phyloP scores from a whole-genome alignment of 1,140 invertebrate species.

The Pentalonia nigronervosa region DNA sequence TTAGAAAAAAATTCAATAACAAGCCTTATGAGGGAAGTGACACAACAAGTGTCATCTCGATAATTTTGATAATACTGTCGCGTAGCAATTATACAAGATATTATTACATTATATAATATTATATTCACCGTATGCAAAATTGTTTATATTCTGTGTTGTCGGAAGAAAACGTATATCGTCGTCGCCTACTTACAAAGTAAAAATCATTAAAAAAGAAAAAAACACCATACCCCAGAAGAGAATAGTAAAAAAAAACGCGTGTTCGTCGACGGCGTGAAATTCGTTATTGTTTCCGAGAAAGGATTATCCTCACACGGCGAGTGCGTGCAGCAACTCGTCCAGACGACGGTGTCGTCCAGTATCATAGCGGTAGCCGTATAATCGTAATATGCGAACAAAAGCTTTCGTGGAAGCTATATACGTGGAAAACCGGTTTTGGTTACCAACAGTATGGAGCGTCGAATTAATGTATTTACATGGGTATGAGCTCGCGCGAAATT shows the following conservation, averaged over 20 bases:
- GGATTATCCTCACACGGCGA: neutral
- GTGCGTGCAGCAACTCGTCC: constrained; percentile 4
- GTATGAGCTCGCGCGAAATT: neutral
- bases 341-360: neutral
- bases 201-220: neutral
- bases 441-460: neutral
- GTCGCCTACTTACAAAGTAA: neutral
- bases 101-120: neutral
- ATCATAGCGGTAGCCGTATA: neutral
- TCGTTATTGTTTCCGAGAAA: constrained; percentile 14
- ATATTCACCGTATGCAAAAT: neutral
- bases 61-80: neutral
- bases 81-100: neutral
- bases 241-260: neutral
- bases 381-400: constrained; percentile 1
- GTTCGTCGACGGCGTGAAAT: neutral
- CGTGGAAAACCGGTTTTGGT: constrained; percentile 37
- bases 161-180: neutral
- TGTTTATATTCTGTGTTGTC: neutral
- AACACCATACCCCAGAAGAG: neutral
- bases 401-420: neutral
- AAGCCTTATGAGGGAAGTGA: neutral
- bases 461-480: neutral
- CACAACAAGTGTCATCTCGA: neutral
- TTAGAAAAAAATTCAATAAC: neutral